These are phyloP conservation scores for Trypoxylon attenuatum DNA, from an alignment of 2,888 invertebrate species.

Conservation along the genomic window DNA sequence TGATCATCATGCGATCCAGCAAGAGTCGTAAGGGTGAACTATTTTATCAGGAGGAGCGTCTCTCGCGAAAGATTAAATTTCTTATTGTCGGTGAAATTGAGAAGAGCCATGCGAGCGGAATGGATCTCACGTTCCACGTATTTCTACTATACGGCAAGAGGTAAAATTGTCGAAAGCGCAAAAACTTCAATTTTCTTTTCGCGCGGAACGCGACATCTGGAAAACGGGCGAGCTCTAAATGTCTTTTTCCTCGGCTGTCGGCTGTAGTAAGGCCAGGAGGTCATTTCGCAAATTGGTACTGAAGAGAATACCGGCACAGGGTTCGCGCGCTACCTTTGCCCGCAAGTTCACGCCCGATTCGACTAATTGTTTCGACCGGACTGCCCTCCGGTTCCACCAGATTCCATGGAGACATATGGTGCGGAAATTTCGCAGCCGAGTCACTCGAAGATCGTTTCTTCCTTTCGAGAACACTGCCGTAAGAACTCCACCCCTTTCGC, in stretches of 20 bases:
- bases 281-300: conserved; percentile 66
- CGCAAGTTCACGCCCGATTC: conserved; percentile 61
- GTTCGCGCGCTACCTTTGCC: conserved; percentile 51
- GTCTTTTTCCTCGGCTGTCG: conserved; percentile 1
- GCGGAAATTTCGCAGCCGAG: conserved; percentile 36
- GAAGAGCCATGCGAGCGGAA: too few relatives aligned
- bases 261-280: conserved; percentile 14
- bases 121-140: too few relatives aligned
- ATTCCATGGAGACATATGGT: conserved; percentile 54
- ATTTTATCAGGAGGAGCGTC: too few relatives aligned
- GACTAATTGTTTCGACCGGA: conserved; percentile 55
- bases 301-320: conserved; percentile 59
- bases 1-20: too few relatives aligned
- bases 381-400: background rate
- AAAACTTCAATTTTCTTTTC: background rate
- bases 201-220: conserved; percentile 51
- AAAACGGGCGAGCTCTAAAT: conserved; percentile 34
- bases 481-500: conserved; percentile 52
- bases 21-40: too few relatives aligned
- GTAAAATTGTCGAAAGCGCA: too few relatives aligned
- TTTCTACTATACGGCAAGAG: too few relatives aligned
- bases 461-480: conserved; percentile 7
- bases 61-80: too few relatives aligned
- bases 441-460: conserved; percentile 41
- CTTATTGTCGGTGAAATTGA: too few relatives aligned